Evolutionary conservation across 2,888 invertebrate genomes (phyloP).

Genomic region (Pycnomerus fuliginosus): DNA sequence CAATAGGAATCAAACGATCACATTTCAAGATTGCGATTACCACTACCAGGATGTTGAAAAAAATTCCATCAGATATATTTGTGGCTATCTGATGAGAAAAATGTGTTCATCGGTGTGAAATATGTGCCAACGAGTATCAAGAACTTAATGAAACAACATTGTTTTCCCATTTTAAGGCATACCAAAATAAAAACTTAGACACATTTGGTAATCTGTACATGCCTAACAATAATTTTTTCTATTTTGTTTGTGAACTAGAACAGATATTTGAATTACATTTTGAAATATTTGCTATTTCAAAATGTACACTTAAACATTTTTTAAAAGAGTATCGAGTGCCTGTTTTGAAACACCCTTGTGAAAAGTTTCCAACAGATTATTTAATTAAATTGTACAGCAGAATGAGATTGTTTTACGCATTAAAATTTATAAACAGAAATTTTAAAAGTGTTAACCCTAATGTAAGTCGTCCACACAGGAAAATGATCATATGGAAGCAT

Average conservation of each 20-base stretch:
- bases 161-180: constrained; percentile 3
- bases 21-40: background rate
- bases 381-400: constrained; percentile 1
- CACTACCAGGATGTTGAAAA: background rate
- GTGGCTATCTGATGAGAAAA: constrained; percentile 5
- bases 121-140: background rate
- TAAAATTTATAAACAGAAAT: constrained; percentile 6
- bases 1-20: background rate
- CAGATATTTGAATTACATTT: background rate
- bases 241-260: background rate
- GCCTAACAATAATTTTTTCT: constrained; percentile 1
- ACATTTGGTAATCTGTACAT: constrained; percentile 3
- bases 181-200: background rate
- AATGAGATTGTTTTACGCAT: constrained; percentile 2
- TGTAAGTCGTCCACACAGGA: too few relatives aligned
- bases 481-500: too few relatives aligned
- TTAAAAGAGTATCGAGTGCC: background rate
- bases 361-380: background rate
- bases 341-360: constrained; percentile 1
- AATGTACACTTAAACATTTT: background rate
- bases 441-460: background rate
- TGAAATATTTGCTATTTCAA: background rate
- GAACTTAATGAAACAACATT: constrained; percentile 1
- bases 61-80: constrained; percentile 2
- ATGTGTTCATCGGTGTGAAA: constrained; percentile 3